Base-by-base conservation (phyloP, 2,113 vertebrate genomes). In the Rousettus leschenaultii region DNA sequence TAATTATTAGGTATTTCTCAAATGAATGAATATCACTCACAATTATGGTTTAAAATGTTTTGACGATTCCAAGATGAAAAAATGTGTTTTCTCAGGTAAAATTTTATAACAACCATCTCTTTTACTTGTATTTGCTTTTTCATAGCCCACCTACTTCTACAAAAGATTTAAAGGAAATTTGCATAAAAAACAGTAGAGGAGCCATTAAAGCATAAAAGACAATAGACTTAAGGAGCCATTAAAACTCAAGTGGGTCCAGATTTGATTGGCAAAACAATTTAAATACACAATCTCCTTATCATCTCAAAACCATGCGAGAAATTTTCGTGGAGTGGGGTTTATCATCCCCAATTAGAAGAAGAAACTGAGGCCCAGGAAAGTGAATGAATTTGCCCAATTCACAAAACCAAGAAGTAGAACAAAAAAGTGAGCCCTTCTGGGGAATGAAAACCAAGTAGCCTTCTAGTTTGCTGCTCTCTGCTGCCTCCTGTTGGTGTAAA, bases 101-200 rank as follows among this genome's bases (percentile, higher is more conserved):
- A 40, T 71, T 88, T 92, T 35, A 48, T 13, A 85, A 51, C 35
- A 79, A 33, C n/a, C 43, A 79, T 48, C 33, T 12, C 26, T 90
- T 59, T 89, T 89, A 38, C 77, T 28, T 71, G 13, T 33, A 55
- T 71, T 66, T 85, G 40, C 35, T 90, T 40, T 89, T 93, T 88
- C 43, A 75, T 43, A 74, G 51, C 28, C 28, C 7, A 19, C 21
- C 86, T 83, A 71, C 61, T 59, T 78, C 88, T 93, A 95, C 33
- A 96, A 95, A 90, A 5, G 15, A 70, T 51, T 93, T 66, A 90
- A 85, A 94, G 57, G 16, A 88, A 94, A 77, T 77, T 38, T 87
- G 9, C 19, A n/a, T 28, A 53, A 77, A 91, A 87, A 38, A 71
- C 63, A 77, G 59, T 26, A 48, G 35, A 77, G 18, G 78, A 68